Percentiles rank a stretch among this genome's conserved stretches.
Evolutionary conservation across 2,113 vertebrate species (phyloP).

Genomic region (Melanostigma gelatinosum): DNA sequence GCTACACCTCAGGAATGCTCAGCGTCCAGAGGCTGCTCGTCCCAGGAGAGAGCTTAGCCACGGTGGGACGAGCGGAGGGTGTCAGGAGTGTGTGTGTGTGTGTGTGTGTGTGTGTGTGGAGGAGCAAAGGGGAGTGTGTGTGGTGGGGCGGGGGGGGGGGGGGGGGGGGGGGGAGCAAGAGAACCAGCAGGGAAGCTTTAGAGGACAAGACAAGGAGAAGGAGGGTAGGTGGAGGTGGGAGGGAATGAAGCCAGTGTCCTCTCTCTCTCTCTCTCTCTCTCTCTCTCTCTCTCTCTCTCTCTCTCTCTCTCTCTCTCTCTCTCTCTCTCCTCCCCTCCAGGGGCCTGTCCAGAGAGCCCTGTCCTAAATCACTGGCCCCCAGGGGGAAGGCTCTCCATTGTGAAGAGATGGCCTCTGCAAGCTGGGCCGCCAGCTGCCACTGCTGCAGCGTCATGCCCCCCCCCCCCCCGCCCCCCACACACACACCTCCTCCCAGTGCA

Average conservation of each 20-base stretch:
- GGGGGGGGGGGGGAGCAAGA: not conserved
- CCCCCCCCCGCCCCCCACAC: constrained; percentile 22
- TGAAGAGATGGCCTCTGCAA: constrained; percentile 80
- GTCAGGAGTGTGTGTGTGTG: constrained; percentile 35
- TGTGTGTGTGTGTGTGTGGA: not conserved
- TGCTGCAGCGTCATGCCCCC: constrained; percentile 74
- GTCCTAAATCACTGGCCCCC: constrained; percentile 78
- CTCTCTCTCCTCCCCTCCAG: constrained; percentile 77
- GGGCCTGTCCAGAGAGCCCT: constrained; percentile 79
- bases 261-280: constrained; percentile 63
- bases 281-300: constrained; percentile 66
- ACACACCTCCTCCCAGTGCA: constrained; percentile 46
- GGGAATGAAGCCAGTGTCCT: constrained; percentile 70
- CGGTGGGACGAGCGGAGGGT: constrained; percentile 47
- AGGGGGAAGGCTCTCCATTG: constrained; percentile 78
- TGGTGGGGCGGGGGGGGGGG: not conserved
- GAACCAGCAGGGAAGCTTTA: constrained; percentile 68
- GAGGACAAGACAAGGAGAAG: constrained; percentile 55
- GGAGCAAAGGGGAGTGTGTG: too few relatives aligned
- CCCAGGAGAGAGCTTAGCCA: constrained; percentile 78
- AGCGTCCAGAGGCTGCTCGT: constrained; percentile 66
- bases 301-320: constrained; percentile 43
- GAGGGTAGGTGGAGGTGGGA: constrained; percentile 46
- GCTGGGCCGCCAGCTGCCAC: constrained; percentile 85
- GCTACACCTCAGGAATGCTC: constrained; percentile 75